These are phyloP conservation scores for Uria lomvia DNA, from an alignment of 2,113 vertebrate genomes.

Conservation along the genomic window DNA sequence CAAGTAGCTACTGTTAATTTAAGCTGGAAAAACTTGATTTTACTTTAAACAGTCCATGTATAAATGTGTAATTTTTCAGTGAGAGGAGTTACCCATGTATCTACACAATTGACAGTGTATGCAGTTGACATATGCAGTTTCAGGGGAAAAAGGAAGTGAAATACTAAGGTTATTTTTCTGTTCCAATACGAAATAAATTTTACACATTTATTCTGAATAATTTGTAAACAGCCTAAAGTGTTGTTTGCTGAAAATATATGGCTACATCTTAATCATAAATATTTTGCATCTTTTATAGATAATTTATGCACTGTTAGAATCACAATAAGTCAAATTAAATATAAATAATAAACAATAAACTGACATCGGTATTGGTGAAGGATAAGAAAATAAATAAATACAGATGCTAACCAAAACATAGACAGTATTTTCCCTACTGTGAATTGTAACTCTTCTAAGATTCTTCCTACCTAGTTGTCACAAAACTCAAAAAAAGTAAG, in stretches of 20 bases:
- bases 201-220: background rate
- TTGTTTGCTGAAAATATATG: background rate
- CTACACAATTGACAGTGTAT: background rate
- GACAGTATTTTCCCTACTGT: background rate
- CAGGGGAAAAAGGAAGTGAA: background rate
- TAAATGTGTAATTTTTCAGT: background rate
- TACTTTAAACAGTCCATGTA: background rate
- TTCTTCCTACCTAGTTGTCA: background rate
- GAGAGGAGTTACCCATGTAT: background rate
- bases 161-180: background rate
- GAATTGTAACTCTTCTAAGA: background rate
- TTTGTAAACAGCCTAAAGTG: background rate
- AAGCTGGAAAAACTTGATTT: background rate
- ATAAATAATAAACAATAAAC: background rate
- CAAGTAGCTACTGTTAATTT: background rate
- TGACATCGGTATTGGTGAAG: background rate
- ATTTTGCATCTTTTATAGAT: background rate
- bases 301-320: background rate
- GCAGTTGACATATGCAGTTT: background rate
- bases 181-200: background rate
- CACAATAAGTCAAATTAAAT: background rate
- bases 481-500: background rate
- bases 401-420: background rate
- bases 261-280: background rate
- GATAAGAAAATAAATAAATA: background rate